A percentile compares a stretch with the other conserved stretches of the same genome.
Conservation (phyloP, 1,140 invertebrate species). For the Drosophila sp. region DNA sequence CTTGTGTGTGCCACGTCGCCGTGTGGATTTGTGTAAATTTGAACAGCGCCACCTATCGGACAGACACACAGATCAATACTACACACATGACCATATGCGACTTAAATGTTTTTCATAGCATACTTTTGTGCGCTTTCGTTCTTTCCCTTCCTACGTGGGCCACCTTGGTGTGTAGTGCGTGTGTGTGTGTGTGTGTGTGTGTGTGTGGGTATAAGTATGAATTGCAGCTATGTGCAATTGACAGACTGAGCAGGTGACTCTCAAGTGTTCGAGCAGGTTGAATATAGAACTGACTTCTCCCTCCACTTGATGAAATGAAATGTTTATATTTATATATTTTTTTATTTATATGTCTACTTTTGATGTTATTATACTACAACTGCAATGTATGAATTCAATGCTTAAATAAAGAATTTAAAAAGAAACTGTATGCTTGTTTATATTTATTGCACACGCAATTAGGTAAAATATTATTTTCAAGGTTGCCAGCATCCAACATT, state of each 20-base stretch:
- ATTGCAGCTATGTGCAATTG: constrained; percentile 36
- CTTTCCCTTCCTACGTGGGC: constrained; percentile 2
- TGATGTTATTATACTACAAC: too few species aligned
- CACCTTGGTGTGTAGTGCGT: neutral
- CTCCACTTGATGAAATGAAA: neutral
- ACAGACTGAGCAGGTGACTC: neutral
- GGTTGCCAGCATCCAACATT: neutral
- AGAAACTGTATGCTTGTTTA: too few species aligned
- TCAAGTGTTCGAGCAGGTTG: neutral
- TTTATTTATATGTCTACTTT: too few species aligned
- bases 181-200: constrained; percentile 2
- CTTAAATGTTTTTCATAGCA: constrained; percentile 63
- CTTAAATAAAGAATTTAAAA: too few species aligned
- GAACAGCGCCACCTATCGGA: constrained; percentile 37
- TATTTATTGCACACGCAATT: too few species aligned
- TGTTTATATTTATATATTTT: neutral
- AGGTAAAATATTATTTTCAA: too few species aligned
- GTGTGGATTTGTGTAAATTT: constrained; percentile 76
- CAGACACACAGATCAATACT: constrained; percentile 7
- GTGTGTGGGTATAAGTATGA: constrained; percentile 15
- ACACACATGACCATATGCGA: constrained; percentile 52
- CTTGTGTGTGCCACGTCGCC: constrained; percentile 58
- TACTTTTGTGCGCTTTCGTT: constrained; percentile 51
- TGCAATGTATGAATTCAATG: too few species aligned
- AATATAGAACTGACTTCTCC: neutral